Conservation (phyloP, 2,888 invertebrate genomes). For the Diplolepis rosae region DNA sequence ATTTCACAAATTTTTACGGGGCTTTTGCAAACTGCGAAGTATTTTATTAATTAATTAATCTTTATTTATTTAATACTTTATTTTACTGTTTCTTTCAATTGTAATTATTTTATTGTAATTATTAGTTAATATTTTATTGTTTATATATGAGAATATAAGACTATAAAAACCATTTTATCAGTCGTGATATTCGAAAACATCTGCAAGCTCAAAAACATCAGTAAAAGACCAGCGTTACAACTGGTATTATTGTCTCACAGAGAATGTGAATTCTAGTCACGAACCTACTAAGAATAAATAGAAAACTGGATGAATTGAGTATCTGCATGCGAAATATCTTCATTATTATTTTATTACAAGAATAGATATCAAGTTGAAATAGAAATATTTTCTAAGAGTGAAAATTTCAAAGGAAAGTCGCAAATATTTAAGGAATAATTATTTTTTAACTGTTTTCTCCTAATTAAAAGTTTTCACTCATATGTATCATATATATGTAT, state of each 20-base stretch:
- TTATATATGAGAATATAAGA: neutral
- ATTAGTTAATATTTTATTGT: neutral
- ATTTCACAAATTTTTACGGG: neutral
- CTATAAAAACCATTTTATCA: neutral
- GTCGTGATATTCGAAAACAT: slow-evolving; percentile 4
- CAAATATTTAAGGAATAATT: too few species aligned
- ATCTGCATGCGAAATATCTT: slow-evolving; percentile 17
- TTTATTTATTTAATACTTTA: neutral
- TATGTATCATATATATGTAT: too few species aligned
- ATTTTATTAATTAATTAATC: neutral
- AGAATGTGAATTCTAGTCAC: slow-evolving; percentile 15
- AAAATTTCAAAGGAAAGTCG: too few species aligned
- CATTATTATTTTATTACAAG: too few species aligned
- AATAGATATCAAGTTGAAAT: too few species aligned
- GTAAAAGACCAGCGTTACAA: neutral
- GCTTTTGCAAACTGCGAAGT: neutral
- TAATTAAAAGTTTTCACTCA: too few species aligned
- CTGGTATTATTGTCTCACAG: neutral
- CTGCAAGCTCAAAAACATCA: neutral
- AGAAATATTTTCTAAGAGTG: too few species aligned
- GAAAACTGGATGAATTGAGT: neutral
- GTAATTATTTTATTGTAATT: too few species aligned
- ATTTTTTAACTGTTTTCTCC: too few species aligned
- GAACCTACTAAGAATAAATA: slow-evolving; percentile 12
- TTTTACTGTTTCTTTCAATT: neutral